These are phyloP conservation scores for Plectus sambesii DNA, from an alignment of 1,140 invertebrate species.

Conservation along the genomic window DNA sequence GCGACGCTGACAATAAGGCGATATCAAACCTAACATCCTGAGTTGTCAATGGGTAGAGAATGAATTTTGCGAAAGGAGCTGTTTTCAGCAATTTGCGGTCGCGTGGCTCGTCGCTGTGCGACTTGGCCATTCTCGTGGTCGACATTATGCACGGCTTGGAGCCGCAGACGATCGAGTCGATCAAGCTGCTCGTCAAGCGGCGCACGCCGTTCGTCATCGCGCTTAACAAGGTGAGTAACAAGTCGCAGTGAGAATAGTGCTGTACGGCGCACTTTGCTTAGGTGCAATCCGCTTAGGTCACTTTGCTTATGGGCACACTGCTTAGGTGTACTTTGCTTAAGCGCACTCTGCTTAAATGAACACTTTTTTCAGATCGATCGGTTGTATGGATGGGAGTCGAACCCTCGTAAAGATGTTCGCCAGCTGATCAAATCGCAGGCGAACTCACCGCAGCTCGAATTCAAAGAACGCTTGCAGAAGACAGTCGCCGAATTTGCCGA, in stretches of 20 bases:
- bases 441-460: constrained; percentile 77
- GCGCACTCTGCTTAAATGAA: neutral
- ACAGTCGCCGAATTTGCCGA: constrained; percentile 86
- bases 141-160: constrained; percentile 99
- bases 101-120: constrained; percentile 93
- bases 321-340: no score
- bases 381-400: constrained; percentile 84
- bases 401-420: constrained; percentile 72
- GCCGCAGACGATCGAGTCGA: constrained; percentile 95
- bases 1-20: no score
- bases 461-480: constrained; percentile 74
- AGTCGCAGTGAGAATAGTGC: no score
- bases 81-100: constrained; percentile 74
- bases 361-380: constrained; percentile 54
- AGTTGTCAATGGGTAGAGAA: no score
- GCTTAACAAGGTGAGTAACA: constrained; percentile 67
- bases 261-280: constrained; percentile 7
- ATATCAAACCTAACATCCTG: no score
- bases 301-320: no score
- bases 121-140: constrained; percentile 97
- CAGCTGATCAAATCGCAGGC: constrained; percentile 75
- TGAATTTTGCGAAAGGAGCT: constrained; percentile 9
- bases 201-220: constrained; percentile 97
- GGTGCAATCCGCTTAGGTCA: neutral
- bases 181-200: constrained; percentile 79